Percentiles rank a stretch among this genome's conserved stretches.
Evolutionary conservation across 1,140 invertebrate genomes (phyloP).

Genomic region (Agrypnia vestita): DNA sequence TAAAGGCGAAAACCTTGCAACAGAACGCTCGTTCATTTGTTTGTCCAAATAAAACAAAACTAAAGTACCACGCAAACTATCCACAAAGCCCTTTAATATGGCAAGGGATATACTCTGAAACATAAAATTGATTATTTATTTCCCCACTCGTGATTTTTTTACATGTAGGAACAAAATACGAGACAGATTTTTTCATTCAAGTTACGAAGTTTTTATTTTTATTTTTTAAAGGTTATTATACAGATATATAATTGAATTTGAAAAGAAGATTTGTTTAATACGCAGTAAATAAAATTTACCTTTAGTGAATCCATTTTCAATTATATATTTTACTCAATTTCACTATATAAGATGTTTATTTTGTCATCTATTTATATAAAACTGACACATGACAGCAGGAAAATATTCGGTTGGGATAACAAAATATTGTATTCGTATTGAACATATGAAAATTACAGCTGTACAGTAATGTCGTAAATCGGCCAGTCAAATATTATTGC

Average conservation of each 20-base stretch:
- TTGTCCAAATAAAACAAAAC: slow-evolving; percentile 82
- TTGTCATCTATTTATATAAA: slow-evolving; percentile 50
- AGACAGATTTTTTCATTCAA: too few relatives aligned
- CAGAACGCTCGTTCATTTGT: slow-evolving; percentile 77
- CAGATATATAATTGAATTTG: too few relatives aligned
- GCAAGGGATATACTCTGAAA: slow-evolving; percentile 78
- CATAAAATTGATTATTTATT: not conserved
- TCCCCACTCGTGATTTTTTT: not conserved
- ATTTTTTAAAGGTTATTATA: too few relatives aligned
- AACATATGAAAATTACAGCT: not conserved
- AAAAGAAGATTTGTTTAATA: not conserved
- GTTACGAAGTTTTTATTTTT: too few relatives aligned
- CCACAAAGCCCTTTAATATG: slow-evolving; percentile 78
- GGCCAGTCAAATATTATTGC: not conserved
- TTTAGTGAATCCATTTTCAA: slow-evolving; percentile 48
- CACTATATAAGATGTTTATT: slow-evolving; percentile 14
- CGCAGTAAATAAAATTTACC: slow-evolving; percentile 24
- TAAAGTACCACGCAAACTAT: slow-evolving; percentile 80
- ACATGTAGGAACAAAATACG: not conserved
- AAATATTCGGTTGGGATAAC: slow-evolving; percentile 4
- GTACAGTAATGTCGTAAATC: not conserved
- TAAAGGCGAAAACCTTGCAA: slow-evolving; percentile 71
- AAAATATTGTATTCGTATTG: not conserved
- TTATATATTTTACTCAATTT: slow-evolving; percentile 12
- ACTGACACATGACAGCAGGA: slow-evolving; percentile 41